Evolutionary conservation across 2,797 vertebrate species (phyloP).

Genomic region (Hylomyscus alleni): DNA sequence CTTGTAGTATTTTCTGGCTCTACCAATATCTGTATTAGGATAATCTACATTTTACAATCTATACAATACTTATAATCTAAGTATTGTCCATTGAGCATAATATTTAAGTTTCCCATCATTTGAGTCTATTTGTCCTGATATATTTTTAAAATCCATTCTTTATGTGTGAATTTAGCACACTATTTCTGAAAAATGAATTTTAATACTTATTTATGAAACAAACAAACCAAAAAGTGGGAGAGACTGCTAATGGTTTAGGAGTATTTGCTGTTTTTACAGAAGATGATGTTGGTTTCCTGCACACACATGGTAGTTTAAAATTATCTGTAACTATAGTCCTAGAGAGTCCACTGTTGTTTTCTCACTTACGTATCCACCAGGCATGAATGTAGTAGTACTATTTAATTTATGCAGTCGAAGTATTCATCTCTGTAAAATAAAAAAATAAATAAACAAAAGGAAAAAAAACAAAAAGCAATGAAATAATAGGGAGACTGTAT

Average conservation of each 20-base stretch:
- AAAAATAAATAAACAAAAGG: neutral
- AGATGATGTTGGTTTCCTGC: neutral
- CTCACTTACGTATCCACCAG: neutral
- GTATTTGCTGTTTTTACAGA: neutral
- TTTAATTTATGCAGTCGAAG: neutral
- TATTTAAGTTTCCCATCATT: neutral
- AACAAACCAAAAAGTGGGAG: neutral
- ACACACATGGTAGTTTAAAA: no score
- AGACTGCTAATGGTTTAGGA: neutral
- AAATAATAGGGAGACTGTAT: neutral
- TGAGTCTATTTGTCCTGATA: no score
- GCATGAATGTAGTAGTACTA: neutral
- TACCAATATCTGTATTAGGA: neutral
- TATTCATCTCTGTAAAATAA: neutral
- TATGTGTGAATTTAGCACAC: neutral
- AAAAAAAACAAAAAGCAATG: neutral
- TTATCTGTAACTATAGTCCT: no score
- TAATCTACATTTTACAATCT: neutral
- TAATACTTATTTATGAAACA: neutral
- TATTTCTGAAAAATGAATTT: neutral
- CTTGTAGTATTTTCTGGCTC: neutral
- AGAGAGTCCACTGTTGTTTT: neutral
- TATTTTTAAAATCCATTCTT: neutral
- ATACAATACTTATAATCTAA: no score
- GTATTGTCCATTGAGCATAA: no score